A percentile compares a stretch with the other conserved stretches of the same genome.
phyloP scores from a whole-genome alignment of 2,797 vertebrate genomes.

The Argyrosomus regius region DNA sequence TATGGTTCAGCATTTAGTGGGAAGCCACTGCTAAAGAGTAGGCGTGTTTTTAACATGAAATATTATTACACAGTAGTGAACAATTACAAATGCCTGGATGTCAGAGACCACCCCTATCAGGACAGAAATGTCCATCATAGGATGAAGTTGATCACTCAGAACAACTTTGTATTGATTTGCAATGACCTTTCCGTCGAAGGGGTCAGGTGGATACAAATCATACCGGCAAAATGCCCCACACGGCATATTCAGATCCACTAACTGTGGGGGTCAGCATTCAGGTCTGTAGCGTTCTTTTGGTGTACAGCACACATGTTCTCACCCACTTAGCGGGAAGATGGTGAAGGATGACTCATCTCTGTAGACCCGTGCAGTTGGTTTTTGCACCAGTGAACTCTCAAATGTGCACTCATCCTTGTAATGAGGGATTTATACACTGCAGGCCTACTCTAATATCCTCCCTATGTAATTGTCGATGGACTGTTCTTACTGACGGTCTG shows the following conservation, averaged over 20 bases:
- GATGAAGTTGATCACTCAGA: no score
- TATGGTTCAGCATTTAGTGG: conserved; percentile 22
- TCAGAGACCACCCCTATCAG: no score
- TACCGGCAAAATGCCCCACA: neutral
- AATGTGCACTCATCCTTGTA: no score
- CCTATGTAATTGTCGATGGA: no score
- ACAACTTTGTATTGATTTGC: no score
- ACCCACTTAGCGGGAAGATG: neutral
- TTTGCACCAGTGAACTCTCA: no score
- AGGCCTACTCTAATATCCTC: no score
- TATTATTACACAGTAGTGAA: conserved; percentile 28
- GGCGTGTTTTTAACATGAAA: conserved; percentile 34
- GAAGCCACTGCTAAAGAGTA: conserved; percentile 15
- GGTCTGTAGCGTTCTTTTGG: neutral
- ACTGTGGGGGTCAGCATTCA: conserved; percentile 16
- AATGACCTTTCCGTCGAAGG: neutral
- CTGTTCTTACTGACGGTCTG: no score
- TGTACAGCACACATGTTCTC: neutral
- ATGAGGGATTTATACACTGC: no score
- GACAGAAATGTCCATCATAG: no score
- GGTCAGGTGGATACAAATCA: neutral
- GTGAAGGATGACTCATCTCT: neutral
- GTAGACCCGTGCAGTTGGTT: no score
- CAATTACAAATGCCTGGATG: conserved; percentile 12
- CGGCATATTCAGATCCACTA: conserved; percentile 4